Base-by-base conservation (phyloP, 2,113 vertebrate species). In the Labrus mixtus region DNA sequence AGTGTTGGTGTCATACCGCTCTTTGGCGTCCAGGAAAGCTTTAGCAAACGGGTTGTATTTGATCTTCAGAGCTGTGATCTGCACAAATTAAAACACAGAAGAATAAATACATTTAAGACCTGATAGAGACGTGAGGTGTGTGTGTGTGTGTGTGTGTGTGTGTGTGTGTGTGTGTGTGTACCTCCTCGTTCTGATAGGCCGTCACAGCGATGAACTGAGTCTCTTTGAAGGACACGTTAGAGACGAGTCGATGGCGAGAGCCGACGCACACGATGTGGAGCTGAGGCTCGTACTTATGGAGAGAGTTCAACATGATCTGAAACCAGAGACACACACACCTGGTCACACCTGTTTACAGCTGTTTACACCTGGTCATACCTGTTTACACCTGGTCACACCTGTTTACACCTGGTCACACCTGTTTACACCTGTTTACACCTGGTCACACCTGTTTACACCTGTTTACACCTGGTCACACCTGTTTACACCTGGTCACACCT, bases 31-130 rank as follows among this genome's bases (percentile, higher is more conserved):
- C 92, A 99, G 92, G 90, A 99, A 99, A 57, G 97, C 98, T 94
- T 99, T 99, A 70, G 98, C 98, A 85, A 99, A 99, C 6, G 98
- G 98, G 85, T 99, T 99, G 88, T 99, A 96, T 89, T 97, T 98
- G 93, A 99, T 99, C 95, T 99, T 99, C 94, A 99, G 96, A 86
- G 98, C 96, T 15, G 98, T 99, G 89, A 99, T 97, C 98, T 99
- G 93, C 41, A 82, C 3, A 82, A 17, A 50, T 10, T 69, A 29
- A 62, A 51, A 1, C 15, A 82, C 4, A 51, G 12, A 61, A 25
- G 17, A 11, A 61, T 8, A 59, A 69, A 50, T 53, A 62, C 39
- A 36, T 8, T 37, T 8, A 60, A 37, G 25, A 22, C 20, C 10
- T 48, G 46, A 8, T 4, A 17, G 46, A 17, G 1, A 17, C 7